Evolutionary conservation across 2,113 vertebrate genomes (phyloP), one percentile per base, ranked within the genome.

Genomic region (Addax nasomaculatus): DNA sequence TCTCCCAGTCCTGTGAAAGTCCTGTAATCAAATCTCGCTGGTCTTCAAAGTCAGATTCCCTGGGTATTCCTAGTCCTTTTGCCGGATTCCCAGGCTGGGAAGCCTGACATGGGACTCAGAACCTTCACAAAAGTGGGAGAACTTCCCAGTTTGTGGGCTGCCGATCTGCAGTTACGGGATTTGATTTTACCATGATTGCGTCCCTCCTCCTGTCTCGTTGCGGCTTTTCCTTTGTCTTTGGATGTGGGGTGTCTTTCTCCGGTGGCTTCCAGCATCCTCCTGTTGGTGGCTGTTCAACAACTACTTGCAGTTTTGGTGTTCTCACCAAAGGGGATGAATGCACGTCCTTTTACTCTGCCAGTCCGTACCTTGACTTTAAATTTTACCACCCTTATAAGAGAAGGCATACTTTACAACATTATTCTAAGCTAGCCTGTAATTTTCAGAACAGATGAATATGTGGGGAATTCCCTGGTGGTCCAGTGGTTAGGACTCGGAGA

Each of bases 371-470:
- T 67, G 79, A 92, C 13, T 93, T 88, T 83, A 84, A 90, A n/a
- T 55, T 58, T 90, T 27, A 30, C 6, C 57, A 87, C n/a, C 27
- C 7, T 88, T 53, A 17, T 2, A 73, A 73, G 11, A 79, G 39
- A 96, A 91, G 79, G 49, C 2, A 43, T 64, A 43, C 79, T 83
- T 87, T 43, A 84, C 15, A 76, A 88, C 79, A 62, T 62, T 70
- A 91, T 39, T 84, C 17, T 49, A 90, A 89, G 14, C 13, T 58
- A 70, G 39, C 16, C 6, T 45, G 23, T 85, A 70, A 94, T 47
- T 87, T 95, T 93, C 76, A 79, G 76, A 90, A 91, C 43, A 67
- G 90, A 80, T 85, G 92, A 90, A 96, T 95, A 78, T 60, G n/a
- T 83, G 16, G 57, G 33, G 11, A 80, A 80, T 80, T 51, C 30